A percentile compares a stretch with the other conserved stretches of the same genome.
These are phyloP conservation scores for Pollenia griseotomentosa DNA, from an alignment of 2,888 invertebrate genomes.

Conservation along the genomic window DNA sequence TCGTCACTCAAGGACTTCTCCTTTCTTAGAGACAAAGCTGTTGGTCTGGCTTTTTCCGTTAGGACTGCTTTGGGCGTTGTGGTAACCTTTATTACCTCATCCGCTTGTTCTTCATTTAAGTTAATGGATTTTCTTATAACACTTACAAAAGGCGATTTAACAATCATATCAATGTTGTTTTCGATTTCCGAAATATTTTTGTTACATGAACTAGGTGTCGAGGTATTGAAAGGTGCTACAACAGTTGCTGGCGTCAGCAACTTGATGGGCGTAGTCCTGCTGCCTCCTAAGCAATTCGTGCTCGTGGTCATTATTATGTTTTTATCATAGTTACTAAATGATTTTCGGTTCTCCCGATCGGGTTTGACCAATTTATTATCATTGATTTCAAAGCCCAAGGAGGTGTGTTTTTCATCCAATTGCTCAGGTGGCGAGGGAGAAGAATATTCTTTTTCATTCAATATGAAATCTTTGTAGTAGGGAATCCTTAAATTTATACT, in stretches of 20 bases:
- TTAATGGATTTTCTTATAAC: slow-evolving; percentile 80
- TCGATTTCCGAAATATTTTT: slow-evolving; percentile 81
- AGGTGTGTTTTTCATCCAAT: slow-evolving; percentile 77
- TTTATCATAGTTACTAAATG: slow-evolving; percentile 75
- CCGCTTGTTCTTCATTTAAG: slow-evolving; percentile 69
- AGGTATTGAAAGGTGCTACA: slow-evolving; percentile 68
- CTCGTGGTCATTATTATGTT: slow-evolving; percentile 76
- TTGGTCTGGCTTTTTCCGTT: slow-evolving; percentile 75
- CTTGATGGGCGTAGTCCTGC: slow-evolving; percentile 63
- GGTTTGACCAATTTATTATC: slow-evolving; percentile 81
- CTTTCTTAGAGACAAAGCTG: slow-evolving; percentile 75
- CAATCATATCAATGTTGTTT: slow-evolving; percentile 82
- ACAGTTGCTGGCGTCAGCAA: slow-evolving; percentile 41
- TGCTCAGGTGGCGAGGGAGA: slow-evolving; percentile 69
- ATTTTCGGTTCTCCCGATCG: slow-evolving; percentile 49
- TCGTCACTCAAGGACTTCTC: slow-evolving; percentile 71
- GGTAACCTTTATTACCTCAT: slow-evolving; percentile 36
- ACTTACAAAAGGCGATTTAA: slow-evolving; percentile 82
- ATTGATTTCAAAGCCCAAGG: slow-evolving; percentile 82
- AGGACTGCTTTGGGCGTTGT: not conserved
- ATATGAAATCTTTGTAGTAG: slow-evolving; percentile 76
- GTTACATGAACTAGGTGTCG: slow-evolving; percentile 69
- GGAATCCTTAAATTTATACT: slow-evolving; percentile 80
- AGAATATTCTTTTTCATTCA: slow-evolving; percentile 60
- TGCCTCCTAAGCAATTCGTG: slow-evolving; percentile 39